Evolutionary conservation across 1,140 invertebrate species (phyloP), one percentile per base, ranked within the genome.

Genomic region (Danaus plexippus): DNA sequence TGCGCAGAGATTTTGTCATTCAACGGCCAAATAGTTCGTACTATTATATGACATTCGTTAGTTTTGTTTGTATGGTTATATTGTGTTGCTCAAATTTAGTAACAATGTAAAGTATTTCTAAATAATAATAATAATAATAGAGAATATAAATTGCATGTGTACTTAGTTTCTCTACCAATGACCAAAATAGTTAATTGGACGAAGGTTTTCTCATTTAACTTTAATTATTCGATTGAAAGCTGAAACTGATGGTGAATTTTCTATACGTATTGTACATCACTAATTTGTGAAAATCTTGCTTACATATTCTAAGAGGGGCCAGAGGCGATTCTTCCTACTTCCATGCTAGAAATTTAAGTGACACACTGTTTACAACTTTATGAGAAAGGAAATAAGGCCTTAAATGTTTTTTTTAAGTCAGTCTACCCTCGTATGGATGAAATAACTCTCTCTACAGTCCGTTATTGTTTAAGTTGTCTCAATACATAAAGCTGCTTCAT

Each of bases 371-470:
- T 45, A 0, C 18, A 9, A 50, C 12, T 32, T 47, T 32, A 43
- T 52, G n/a, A 13, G 43, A 52, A 43, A 52, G 22, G 48, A 50
- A 50, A 45, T 12, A 13, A 43, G 43, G 40, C 15, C 11, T 43
- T 52, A n/a, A 43, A 18, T n/a, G 22, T 52, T 9, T 11, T 52
- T 43, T 43, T 12, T 18, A 11, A 43, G 10, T 43, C 0, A n/a
- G 12, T 15, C 1, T 42, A 46, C 48, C 11, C 54, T 63, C 52
- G 54, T 54, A 51, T 51, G 50, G 69, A 49, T 71, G 73, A 73
- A 68, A 70, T 59, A 61, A 70, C 78, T 81, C 77, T 82, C 77
- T 69, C 79, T 69, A 66, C 71, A 64, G 54, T 69, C 61, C 74
- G 61, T 72, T 64, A 73, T 79, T 79, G 74, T 75, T 71, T 69